A percentile compares a stretch with the other conserved stretches of the same genome.
These are phyloP conservation scores for Nothocercus julius DNA, from an alignment of 2,113 vertebrate species.

Conservation along the genomic window DNA sequence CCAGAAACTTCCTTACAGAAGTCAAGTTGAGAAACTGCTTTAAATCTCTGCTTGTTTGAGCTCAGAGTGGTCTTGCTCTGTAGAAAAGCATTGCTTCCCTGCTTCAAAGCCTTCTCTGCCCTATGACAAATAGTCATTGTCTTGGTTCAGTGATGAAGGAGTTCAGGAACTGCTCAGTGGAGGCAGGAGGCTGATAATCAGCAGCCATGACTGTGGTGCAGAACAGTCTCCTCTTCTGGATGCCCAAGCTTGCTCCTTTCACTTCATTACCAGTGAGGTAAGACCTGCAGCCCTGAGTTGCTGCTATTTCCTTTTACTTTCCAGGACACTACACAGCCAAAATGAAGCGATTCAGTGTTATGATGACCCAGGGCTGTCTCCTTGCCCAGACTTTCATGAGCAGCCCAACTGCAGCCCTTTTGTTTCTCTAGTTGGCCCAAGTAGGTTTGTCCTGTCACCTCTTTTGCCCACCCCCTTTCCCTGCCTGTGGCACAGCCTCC, in stretches of 20 bases:
- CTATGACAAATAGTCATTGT: constrained; percentile 28
- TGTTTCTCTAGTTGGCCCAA: not conserved
- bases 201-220: rapidly evolving
- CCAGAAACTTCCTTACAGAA: constrained; percentile 35
- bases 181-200: not conserved
- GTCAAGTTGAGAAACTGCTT: constrained; percentile 1
- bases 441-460: not conserved
- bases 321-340: not conserved
- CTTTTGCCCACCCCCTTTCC: not conserved
- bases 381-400: not conserved
- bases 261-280: not conserved
- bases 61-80: not conserved
- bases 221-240: not conserved
- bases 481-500: not conserved
- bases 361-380: not conserved
- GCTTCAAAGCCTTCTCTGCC: constrained; percentile 9
- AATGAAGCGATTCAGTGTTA: not conserved
- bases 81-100: not conserved
- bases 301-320: not conserved
- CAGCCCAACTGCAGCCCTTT: not conserved
- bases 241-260: not conserved
- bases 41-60: constrained; percentile 28
- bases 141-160: constrained; percentile 5
- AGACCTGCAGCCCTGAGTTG: not conserved
- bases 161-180: not conserved